Conservation (phyloP, 1,140 invertebrate genomes). For the Zaprionus kolodkinae region DNA sequence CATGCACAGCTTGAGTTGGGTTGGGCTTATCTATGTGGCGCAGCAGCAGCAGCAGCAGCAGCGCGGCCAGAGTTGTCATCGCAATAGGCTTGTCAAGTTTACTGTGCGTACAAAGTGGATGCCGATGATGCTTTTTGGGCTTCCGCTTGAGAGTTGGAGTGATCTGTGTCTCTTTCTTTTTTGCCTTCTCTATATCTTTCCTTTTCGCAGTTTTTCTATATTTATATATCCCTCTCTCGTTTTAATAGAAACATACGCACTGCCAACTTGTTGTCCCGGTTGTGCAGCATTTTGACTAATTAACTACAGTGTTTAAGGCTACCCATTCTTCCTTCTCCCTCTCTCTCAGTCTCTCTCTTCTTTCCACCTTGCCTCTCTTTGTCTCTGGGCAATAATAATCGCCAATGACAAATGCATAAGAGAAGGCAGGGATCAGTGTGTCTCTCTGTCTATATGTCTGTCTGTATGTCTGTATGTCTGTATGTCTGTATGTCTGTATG, state of each 20-base stretch:
- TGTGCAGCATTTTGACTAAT: constrained; percentile 78
- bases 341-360: not conserved
- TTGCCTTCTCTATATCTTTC: not conserved
- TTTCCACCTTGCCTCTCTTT: not conserved
- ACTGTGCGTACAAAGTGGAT: constrained; percentile 30
- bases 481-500: too few species aligned
- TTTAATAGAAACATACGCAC: constrained; percentile 34
- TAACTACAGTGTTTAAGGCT: constrained; percentile 79
- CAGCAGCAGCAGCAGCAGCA: too few species aligned
- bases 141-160: not conserved
- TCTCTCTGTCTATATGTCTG: not conserved
- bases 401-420: constrained; percentile 70
- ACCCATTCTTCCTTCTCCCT: not conserved
- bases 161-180: not conserved
- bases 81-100: constrained; percentile 26
- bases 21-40: constrained; percentile 26
- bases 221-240: not conserved
- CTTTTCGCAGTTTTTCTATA: not conserved
- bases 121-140: not conserved
- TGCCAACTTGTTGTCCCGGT: constrained; percentile 68
- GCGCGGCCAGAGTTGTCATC: not conserved
- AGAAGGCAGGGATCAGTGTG: constrained; percentile 9
- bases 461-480: too few species aligned
- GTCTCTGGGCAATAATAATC: constrained; percentile 66
- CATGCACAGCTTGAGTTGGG: too few species aligned